A percentile compares a stretch with the other conserved stretches of the same genome.
Evolutionary conservation across 2,888 invertebrate genomes (phyloP).

Genomic region (Stenolophus ochropezus): DNA sequence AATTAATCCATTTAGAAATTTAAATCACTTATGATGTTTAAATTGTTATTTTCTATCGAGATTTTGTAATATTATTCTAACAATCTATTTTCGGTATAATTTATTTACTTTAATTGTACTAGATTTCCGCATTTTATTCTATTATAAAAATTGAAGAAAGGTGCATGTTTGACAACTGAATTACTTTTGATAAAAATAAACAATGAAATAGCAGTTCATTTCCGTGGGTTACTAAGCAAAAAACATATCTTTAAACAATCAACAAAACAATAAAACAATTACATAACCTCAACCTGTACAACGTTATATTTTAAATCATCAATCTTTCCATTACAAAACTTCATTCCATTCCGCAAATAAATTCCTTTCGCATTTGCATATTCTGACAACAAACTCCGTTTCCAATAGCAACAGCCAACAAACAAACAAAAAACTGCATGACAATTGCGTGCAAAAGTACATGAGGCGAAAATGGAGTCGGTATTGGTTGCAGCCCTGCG

Average conservation of each 20-base stretch:
- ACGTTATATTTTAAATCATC: slow-evolving; percentile 22
- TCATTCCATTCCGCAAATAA: not conserved
- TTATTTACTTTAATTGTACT: too few relatives aligned
- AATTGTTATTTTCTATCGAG: too few relatives aligned
- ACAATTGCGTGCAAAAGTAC: slow-evolving; percentile 26
- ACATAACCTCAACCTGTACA: not conserved
- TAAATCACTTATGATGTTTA: too few relatives aligned
- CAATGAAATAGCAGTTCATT: not conserved
- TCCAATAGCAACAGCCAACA: slow-evolving; percentile 10
- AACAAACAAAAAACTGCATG: slow-evolving; percentile 13
- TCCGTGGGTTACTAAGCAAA: not conserved
- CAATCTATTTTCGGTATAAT: too few relatives aligned
- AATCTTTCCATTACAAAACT: slow-evolving; percentile 19
- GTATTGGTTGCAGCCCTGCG: slow-evolving; percentile 21
- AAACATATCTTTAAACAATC: slow-evolving; percentile 12
- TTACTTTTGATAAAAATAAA: not conserved
- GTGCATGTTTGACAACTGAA: not conserved
- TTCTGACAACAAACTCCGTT: slow-evolving; percentile 21
- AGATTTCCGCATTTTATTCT: too few relatives aligned
- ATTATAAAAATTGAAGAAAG: not conserved
- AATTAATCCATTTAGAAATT: too few relatives aligned
- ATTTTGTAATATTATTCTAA: too few relatives aligned
- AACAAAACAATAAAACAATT: slow-evolving; percentile 3
- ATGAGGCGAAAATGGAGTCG: slow-evolving; percentile 7
- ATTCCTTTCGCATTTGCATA: slow-evolving; percentile 4